Percentiles rank a stretch among this genome's conserved stretches.
Conservation (phyloP, 2,113 vertebrate genomes). For the Tragelaphus strepsiceros region DNA sequence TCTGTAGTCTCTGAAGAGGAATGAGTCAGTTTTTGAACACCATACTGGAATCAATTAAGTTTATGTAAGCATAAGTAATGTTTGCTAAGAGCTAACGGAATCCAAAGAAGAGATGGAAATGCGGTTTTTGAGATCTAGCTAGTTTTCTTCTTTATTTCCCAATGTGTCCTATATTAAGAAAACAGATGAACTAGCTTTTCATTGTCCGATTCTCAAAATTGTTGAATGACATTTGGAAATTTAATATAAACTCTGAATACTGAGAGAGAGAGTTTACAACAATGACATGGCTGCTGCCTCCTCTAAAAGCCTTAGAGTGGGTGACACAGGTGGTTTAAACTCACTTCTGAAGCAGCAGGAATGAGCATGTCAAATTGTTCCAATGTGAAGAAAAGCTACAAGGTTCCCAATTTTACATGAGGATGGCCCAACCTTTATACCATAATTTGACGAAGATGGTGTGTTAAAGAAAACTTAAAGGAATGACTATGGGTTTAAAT, state of each 20-base stretch:
- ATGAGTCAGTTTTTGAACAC: constrained; percentile 4
- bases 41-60: background rate
- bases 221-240: constrained; percentile 1
- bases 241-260: constrained; percentile 25
- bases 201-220: background rate
- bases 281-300: background rate
- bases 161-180: background rate
- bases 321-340: background rate
- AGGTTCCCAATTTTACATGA: background rate
- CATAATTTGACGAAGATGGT: background rate
- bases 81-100: constrained; percentile 22
- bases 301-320: background rate
- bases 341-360: background rate
- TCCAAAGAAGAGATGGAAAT: background rate
- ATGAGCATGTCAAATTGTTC: background rate
- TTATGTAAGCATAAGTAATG: background rate
- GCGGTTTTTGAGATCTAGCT: background rate
- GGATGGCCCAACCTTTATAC: background rate
- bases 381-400: background rate
- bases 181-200: background rate
- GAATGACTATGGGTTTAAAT: background rate
- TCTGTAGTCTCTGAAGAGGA: background rate
- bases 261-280: background rate
- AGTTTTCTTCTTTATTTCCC: background rate
- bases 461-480: background rate